These are phyloP conservation scores for Apotomis turbidana DNA, from an alignment of 2,888 invertebrate genomes.

Conservation along the genomic window DNA sequence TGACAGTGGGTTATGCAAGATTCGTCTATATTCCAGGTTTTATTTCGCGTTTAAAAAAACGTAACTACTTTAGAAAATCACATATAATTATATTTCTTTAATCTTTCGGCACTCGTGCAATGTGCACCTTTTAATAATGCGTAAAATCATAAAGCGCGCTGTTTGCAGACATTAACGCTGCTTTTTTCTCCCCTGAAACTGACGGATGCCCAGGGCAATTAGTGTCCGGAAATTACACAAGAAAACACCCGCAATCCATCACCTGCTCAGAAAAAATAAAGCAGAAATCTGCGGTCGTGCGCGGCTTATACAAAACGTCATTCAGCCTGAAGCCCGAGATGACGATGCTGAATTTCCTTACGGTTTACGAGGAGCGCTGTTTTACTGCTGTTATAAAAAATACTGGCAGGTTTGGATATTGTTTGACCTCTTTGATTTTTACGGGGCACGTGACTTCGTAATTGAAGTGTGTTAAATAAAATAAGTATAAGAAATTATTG, in stretches of 20 bases:
- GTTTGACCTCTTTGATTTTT: constrained; percentile 20
- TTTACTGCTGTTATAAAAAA: constrained; percentile 30
- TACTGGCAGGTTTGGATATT: constrained; percentile 15
- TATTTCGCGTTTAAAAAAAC: too few relatives aligned
- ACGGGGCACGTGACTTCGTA: background rate
- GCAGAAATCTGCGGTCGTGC: constrained; percentile 71
- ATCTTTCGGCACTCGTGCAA: background rate
- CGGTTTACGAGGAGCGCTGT: constrained; percentile 33
- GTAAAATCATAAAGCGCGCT: constrained; percentile 12
- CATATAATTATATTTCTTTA: background rate
- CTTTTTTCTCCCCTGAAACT: constrained; percentile 68
- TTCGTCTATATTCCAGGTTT: too few relatives aligned
- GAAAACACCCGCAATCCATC: constrained; percentile 80
- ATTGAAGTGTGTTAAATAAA: background rate
- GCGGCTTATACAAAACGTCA: constrained; percentile 68
- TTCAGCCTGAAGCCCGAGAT: constrained; percentile 57
- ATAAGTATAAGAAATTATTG: too few relatives aligned
- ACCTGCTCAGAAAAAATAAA: constrained; percentile 78
- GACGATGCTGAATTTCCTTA: constrained; percentile 56
- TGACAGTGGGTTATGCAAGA: too few relatives aligned
- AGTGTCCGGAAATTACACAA: constrained; percentile 82
- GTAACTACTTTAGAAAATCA: too few relatives aligned
- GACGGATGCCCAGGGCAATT: constrained; percentile 80
- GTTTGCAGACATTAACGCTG: constrained; percentile 52
- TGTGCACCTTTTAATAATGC: background rate